phyloP scores from a whole-genome alignment of 1,140 invertebrate genomes.

The Scaptomyza graminum region DNA sequence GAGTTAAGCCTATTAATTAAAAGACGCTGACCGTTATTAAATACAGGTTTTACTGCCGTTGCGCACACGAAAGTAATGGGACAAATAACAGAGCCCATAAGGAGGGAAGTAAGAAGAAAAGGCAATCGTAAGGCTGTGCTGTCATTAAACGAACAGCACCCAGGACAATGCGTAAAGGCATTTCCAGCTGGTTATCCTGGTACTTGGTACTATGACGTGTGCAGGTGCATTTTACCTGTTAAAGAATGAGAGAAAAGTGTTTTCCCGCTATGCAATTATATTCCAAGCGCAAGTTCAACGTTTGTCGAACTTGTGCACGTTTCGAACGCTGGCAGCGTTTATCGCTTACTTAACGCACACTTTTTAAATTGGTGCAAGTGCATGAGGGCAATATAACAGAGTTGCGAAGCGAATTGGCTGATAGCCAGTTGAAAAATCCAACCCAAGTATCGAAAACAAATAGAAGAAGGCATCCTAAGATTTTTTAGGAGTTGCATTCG shows the following conservation, averaged over 20 bases:
- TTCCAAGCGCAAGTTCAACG: constrained; percentile 9
- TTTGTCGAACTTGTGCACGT: constrained; percentile 43
- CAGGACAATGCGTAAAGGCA: constrained; percentile 71
- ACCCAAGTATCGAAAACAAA: constrained; percentile 11
- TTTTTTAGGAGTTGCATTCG: constrained; percentile 31
- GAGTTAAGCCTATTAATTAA: constrained; percentile 66
- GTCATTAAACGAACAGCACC: constrained; percentile 32
- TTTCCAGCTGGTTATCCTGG: constrained; percentile 61
- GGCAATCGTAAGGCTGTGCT: constrained; percentile 9
- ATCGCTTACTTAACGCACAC: constrained; percentile 30
- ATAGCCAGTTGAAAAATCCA: constrained; percentile 50
- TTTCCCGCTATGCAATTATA: constrained; percentile 44
- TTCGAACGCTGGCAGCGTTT: constrained; percentile 24
- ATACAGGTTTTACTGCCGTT: constrained; percentile 57
- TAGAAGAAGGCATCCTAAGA: constrained; percentile 29
- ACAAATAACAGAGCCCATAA: constrained; percentile 65
- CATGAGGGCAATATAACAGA: constrained; percentile 39
- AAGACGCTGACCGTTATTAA: constrained; percentile 73
- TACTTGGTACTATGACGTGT: constrained; percentile 48
- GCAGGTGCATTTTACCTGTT: constrained; percentile 63
- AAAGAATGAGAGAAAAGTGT: constrained; percentile 71
- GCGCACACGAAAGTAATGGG: constrained; percentile 66
- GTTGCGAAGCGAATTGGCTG: constrained; percentile 39
- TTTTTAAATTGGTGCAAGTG: constrained; percentile 52
- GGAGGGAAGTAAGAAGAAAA: neutral